phyloP scores from a whole-genome alignment of 2,113 vertebrate species.

The Malurus melanocephalus region DNA sequence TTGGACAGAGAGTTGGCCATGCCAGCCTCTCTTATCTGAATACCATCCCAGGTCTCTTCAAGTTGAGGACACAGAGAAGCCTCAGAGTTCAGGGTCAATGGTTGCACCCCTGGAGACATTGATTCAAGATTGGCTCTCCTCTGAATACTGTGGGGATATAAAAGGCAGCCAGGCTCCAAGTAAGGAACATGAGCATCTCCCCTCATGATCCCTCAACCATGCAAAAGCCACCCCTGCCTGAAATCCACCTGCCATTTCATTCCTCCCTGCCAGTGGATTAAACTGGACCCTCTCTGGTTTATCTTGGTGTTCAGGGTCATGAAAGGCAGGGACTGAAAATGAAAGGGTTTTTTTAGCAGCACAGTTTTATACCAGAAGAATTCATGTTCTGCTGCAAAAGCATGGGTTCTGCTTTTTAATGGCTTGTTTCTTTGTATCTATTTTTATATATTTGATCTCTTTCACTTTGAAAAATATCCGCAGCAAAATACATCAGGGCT shows the following conservation, averaged over 20 bases:
- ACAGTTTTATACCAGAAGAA: background rate
- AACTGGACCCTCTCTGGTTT: background rate
- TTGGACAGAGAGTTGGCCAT: background rate
- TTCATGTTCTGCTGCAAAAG: background rate
- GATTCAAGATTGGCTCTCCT: background rate
- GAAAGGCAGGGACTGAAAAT: background rate
- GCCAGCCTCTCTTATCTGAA: background rate
- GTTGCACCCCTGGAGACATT: background rate
- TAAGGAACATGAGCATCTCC: background rate
- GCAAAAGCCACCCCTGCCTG: background rate
- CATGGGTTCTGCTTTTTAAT: background rate
- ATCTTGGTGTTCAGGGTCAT: background rate
- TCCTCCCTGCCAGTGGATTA: background rate
- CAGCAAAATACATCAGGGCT: background rate
- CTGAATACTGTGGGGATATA: no score
- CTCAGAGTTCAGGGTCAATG: background rate
- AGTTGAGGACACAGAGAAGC: background rate
- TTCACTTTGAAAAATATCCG: constrained; percentile 25
- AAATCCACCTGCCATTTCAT: background rate
- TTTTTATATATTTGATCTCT: constrained; percentile 32
- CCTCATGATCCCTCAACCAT: background rate
- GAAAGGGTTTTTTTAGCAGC: background rate
- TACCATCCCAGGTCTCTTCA: background rate
- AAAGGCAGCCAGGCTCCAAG: background rate
- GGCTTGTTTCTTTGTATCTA: constrained; percentile 10